Conservation (phyloP, 2,888 invertebrate species). For the Steromphala cineraria region DNA sequence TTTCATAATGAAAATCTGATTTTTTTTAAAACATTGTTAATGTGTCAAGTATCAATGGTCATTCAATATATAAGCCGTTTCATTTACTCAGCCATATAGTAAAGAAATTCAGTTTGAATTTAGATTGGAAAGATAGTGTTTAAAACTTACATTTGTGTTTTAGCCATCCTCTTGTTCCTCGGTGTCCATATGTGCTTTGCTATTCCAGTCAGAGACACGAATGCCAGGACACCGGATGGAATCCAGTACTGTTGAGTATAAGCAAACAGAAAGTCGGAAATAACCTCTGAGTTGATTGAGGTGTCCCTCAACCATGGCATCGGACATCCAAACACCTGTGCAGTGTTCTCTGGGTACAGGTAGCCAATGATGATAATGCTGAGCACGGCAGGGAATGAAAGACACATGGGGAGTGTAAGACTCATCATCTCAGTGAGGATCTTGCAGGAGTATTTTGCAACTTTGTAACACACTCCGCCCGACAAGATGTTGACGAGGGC, state of each 20-base stretch:
- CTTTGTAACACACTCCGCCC: constrained; percentile 48
- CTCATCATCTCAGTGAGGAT: constrained; percentile 27
- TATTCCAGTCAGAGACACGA: constrained; percentile 52
- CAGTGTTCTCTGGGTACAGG: background rate
- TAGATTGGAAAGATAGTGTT: too few relatives aligned
- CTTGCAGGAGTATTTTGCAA: constrained; percentile 39
- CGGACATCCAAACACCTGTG: constrained; percentile 19
- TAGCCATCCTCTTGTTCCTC: constrained; percentile 54
- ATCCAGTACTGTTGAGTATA: constrained; percentile 38
- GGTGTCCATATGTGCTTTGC: constrained; percentile 60
- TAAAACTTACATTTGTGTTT: constrained; percentile 56
- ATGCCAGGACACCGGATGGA: constrained; percentile 47
- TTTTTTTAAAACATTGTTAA: too few relatives aligned
- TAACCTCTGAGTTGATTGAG: background rate
- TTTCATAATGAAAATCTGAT: too few relatives aligned
- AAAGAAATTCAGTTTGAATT: too few relatives aligned
- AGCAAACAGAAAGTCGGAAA: constrained; percentile 23
- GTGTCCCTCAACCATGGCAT: constrained; percentile 13
- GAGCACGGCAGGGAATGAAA: background rate
- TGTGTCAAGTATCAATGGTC: too few relatives aligned
- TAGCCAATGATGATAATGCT: background rate
- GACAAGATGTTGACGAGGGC: constrained; percentile 44
- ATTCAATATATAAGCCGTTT: too few relatives aligned
- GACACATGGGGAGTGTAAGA: background rate
- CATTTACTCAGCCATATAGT: too few relatives aligned